phyloP scores from a whole-genome alignment of 1,140 invertebrate genomes.

The Tribolium madens region DNA sequence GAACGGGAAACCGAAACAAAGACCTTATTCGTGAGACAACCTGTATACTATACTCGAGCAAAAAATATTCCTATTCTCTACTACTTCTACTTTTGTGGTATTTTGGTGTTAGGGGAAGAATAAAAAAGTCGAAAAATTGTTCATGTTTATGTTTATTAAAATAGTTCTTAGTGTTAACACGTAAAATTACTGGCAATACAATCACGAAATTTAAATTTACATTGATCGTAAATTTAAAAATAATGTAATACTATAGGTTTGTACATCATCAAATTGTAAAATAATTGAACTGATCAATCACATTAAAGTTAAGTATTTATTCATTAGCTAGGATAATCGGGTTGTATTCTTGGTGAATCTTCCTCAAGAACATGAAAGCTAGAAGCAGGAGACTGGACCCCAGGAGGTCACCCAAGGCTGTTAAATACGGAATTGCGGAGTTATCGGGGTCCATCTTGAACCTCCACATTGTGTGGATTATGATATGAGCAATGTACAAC shows the following conservation, averaged over 20 bases:
- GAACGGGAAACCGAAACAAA: neutral
- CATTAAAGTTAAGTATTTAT: constrained; percentile 3
- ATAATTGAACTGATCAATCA: constrained; percentile 1
- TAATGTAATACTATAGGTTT: constrained; percentile 28
- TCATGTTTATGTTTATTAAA: constrained; percentile 15
- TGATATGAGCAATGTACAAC: constrained; percentile 86
- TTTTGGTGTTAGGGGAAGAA: neutral
- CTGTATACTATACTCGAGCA: too few species aligned
- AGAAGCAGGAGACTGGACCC: constrained; percentile 88
- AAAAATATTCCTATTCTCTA: too few species aligned
- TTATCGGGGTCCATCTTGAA: constrained; percentile 94
- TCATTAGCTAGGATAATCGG: neutral
- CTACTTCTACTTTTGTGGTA: too few species aligned
- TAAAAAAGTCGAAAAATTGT: neutral
- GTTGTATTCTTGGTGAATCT: constrained; percentile 65
- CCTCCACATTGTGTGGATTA: constrained; percentile 93
- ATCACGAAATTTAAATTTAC: constrained; percentile 32
- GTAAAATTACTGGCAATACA: constrained; percentile 31
- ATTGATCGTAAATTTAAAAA: constrained; percentile 11
- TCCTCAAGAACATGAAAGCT: constrained; percentile 85
- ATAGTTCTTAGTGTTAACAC: neutral
- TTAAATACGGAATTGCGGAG: constrained; percentile 96
- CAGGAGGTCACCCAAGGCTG: constrained; percentile 92
- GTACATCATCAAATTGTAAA: constrained; percentile 24
- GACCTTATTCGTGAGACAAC: too few species aligned